Percentiles rank a stretch among this genome's conserved stretches.
Evolutionary conservation across 1,140 invertebrate species (phyloP).

Genomic region (Phymastichus coffea): DNA sequence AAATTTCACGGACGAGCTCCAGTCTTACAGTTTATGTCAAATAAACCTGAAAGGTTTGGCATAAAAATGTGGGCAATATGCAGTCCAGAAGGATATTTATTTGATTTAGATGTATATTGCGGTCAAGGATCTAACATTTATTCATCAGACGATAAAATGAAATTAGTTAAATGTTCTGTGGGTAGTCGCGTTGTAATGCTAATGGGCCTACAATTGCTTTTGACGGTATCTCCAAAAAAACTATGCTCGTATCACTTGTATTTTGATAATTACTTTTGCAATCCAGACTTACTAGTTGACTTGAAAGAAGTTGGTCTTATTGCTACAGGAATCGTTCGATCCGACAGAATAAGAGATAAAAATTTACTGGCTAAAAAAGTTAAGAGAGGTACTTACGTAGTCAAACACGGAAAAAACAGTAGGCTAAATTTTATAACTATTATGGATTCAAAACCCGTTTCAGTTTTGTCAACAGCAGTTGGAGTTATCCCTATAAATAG

Average conservation of each 20-base stretch:
- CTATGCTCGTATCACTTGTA: neutral
- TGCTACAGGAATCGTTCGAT: no score
- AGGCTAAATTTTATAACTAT: no score
- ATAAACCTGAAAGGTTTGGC: conserved; percentile 11
- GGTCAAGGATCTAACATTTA: no score
- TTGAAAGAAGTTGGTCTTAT: neutral
- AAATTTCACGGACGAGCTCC: conserved; percentile 15
- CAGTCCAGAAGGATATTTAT: no score
- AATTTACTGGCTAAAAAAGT: conserved; percentile 4
- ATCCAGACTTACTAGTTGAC: no score
- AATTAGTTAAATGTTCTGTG: neutral
- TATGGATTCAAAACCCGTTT: no score
- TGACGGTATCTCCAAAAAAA: neutral
- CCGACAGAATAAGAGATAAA: no score
- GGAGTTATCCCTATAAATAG: neutral
- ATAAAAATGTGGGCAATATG: no score
- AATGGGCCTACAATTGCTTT: neutral
- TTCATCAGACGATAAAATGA: neutral
- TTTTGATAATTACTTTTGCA: no score
- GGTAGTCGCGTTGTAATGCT: conserved; percentile 3
- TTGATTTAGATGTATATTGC: no score
- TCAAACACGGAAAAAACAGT: no score
- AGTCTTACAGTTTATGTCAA: conserved; percentile 21
- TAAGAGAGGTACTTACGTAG: neutral
- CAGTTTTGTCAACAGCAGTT: no score